A percentile compares a stretch with the other conserved stretches of the same genome.
Evolutionary conservation across 2,113 vertebrate genomes (phyloP).

Genomic region (Malurus alboscapulatus): DNA sequence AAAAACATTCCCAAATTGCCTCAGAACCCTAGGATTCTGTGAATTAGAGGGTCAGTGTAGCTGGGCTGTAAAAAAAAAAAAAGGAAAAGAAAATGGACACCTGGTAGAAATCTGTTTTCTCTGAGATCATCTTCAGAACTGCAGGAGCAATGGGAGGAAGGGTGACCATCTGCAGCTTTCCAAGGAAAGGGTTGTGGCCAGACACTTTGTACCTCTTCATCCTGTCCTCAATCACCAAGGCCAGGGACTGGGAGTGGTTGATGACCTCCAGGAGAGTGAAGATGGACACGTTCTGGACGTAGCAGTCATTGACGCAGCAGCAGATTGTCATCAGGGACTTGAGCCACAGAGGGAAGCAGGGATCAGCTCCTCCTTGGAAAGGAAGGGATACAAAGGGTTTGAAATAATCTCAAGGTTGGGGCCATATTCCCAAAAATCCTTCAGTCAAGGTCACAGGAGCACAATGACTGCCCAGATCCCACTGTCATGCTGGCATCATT

Average conservation of each 20-base stretch:
- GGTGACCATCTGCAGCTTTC: constrained; percentile 92
- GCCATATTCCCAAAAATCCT: background rate
- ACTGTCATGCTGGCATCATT: background rate
- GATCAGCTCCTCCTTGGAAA: constrained; percentile 62
- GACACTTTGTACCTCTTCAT: constrained; percentile 83
- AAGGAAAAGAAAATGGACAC: constrained; percentile 54
- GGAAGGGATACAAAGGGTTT: background rate
- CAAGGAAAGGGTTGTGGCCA: constrained; percentile 83
- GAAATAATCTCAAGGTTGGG: background rate
- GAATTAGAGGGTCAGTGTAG: background rate
- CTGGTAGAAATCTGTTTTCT: constrained; percentile 93
- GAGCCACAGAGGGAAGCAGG: constrained; percentile 85
- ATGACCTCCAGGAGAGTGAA: constrained; percentile 91
- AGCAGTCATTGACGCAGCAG: constrained; percentile 88
- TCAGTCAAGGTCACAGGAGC: background rate
- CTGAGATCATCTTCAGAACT: constrained; percentile 81
- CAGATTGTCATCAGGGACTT: constrained; percentile 90
- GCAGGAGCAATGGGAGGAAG: constrained; percentile 87
- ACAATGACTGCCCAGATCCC: background rate
- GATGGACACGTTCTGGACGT: constrained; percentile 87
- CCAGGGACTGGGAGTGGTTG: constrained; percentile 93
- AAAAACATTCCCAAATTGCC: background rate
- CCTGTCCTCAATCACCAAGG: constrained; percentile 92
- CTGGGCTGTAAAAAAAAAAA: background rate
- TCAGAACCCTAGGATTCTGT: background rate